Conservation (phyloP, 1,140 invertebrate genomes). For the Drosophila guanche region DNA sequence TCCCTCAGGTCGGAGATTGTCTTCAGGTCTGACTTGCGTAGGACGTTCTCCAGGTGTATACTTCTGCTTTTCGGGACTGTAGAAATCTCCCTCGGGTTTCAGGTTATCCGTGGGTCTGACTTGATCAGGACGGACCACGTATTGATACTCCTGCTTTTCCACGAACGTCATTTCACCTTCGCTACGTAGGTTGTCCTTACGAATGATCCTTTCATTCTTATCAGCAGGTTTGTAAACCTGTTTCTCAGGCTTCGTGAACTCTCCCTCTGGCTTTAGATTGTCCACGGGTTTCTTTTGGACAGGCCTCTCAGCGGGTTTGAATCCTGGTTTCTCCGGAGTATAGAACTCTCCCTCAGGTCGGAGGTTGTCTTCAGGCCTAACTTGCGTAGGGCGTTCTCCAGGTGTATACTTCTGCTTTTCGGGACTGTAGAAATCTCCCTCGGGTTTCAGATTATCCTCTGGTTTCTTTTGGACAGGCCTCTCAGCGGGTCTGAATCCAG, state of each 20-base stretch:
- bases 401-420: slow-evolving; percentile 83
- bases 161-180: slow-evolving; percentile 84
- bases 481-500: slow-evolving; percentile 82
- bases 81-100: slow-evolving; percentile 86
- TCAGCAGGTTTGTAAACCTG: slow-evolving; percentile 68
- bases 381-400: slow-evolving; percentile 85
- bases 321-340: slow-evolving; percentile 42
- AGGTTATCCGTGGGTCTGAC: slow-evolving; percentile 87
- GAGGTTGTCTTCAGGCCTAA: slow-evolving; percentile 85
- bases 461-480: slow-evolving; percentile 74
- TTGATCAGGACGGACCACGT: slow-evolving; percentile 84
- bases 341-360: slow-evolving; percentile 85
- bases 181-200: slow-evolving; percentile 84
- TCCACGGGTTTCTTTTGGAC: slow-evolving; percentile 83
- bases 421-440: slow-evolving; percentile 84
- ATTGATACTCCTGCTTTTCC: slow-evolving; percentile 85
- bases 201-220: slow-evolving; percentile 76
- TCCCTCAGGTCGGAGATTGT: slow-evolving; percentile 29
- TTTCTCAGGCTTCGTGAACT: slow-evolving; percentile 82
- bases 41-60: slow-evolving; percentile 74
- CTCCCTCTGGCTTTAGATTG: slow-evolving; percentile 85
- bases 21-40: slow-evolving; percentile 74
- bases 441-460: slow-evolving; percentile 85
- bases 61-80: slow-evolving; percentile 72
- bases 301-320: slow-evolving; percentile 83